Percentiles rank a stretch among this genome's conserved stretches.
phyloP scores from a whole-genome alignment of 2,888 invertebrate species.

The Ariolimax columbianus region DNA sequence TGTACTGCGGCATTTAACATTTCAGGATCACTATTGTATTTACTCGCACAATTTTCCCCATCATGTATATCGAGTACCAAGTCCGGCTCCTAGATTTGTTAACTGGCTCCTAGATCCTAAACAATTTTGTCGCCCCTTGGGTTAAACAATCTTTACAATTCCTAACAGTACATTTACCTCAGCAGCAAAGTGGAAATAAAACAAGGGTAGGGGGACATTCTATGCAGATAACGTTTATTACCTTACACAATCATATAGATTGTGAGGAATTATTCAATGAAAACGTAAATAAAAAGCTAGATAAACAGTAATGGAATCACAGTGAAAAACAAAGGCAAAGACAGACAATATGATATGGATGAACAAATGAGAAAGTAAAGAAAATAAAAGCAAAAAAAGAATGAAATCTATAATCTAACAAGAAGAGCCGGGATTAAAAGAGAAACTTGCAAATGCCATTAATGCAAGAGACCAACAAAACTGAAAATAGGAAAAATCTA shows the following conservation, averaged over 20 bases:
- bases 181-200: too few species aligned
- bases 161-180: too few species aligned
- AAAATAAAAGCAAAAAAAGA: background rate
- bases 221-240: too few species aligned
- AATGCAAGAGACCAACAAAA: background rate
- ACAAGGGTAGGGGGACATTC: too few species aligned
- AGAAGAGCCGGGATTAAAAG: background rate
- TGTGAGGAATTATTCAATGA: background rate
- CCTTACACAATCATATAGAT: background rate
- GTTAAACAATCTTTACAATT: too few species aligned
- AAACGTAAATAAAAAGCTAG: background rate
- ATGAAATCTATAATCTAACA: background rate
- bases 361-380: background rate
- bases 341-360: background rate
- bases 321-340: background rate
- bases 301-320: background rate
- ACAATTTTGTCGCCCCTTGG: too few species aligned
- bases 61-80: too few species aligned
- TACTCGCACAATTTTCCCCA: too few species aligned
- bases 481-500: slow-evolving; percentile 13
- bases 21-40: too few species aligned
- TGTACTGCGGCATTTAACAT: too few species aligned
- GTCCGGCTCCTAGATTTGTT: too few species aligned
- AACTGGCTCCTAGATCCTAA: too few species aligned
- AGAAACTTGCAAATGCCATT: background rate